Evolutionary conservation across 2,888 invertebrate species (phyloP).

Genomic region (Perdita meconis): DNA sequence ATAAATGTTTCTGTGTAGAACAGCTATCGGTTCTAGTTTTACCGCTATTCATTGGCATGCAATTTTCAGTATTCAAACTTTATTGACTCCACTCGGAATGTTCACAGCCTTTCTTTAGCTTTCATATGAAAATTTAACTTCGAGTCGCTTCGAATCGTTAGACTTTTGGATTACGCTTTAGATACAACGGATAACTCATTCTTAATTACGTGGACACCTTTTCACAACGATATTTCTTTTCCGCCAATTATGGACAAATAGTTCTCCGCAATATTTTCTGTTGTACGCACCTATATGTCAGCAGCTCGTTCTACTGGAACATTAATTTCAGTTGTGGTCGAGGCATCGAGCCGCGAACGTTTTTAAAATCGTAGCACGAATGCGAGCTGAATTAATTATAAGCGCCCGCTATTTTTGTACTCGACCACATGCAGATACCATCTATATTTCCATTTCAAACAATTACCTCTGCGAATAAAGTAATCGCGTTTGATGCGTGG

Average conservation of each 20-base stretch:
- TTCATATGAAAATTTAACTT: too few species aligned
- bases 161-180: too few species aligned
- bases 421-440: background rate
- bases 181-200: background rate
- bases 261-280: background rate
- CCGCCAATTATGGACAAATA: background rate
- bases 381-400: conserved; percentile 28
- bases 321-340: background rate
- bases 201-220: background rate
- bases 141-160: too few species aligned
- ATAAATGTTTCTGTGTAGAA: conserved; percentile 30
- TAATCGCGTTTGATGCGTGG: background rate
- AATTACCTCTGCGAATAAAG: background rate
- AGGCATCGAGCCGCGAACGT: background rate
- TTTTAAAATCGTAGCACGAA: background rate
- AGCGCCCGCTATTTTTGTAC: conserved; percentile 5
- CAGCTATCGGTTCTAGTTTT: too few species aligned
- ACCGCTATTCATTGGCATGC: background rate
- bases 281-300: background rate
- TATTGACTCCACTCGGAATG: too few species aligned
- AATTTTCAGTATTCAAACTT: conserved; percentile 11
- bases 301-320: background rate
- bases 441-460: conserved; percentile 3
- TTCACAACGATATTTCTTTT: background rate
- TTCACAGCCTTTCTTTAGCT: background rate